These are phyloP conservation scores for Erethizon dorsatum DNA, from an alignment of 2,797 vertebrate species.

Conservation along the genomic window DNA sequence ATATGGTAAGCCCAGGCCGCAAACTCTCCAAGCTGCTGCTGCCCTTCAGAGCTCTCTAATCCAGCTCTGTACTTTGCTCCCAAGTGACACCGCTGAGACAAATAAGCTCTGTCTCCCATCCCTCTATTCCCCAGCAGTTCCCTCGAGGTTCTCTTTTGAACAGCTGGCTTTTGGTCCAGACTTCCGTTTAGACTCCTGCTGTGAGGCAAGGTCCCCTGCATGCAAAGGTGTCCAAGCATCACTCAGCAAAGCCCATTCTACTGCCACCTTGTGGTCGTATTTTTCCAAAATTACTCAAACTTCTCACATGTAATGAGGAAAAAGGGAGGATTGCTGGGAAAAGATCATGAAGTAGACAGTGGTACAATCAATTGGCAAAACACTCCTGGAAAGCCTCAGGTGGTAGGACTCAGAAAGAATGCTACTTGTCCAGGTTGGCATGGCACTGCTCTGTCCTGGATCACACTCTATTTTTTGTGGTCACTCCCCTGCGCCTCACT, in stretches of 20 bases:
- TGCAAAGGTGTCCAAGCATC: neutral
- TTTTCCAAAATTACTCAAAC: neutral
- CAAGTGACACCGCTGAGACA: neutral
- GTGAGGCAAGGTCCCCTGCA: neutral
- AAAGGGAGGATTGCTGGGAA: neutral
- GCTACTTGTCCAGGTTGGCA: neutral
- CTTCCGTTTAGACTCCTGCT: neutral
- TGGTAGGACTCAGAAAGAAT: neutral
- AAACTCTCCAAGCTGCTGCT: neutral
- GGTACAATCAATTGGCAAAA: neutral
- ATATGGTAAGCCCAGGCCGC: neutral
- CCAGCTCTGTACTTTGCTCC: neutral
- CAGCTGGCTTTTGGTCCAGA: neutral
- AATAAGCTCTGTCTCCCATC: neutral
- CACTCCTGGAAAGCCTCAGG: neutral
- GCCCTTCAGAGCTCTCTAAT: neutral
- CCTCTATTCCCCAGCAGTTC: neutral
- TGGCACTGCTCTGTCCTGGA: neutral
- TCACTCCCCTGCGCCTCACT: neutral
- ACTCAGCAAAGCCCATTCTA: neutral
- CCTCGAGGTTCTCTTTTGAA: neutral
- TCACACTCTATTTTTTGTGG: neutral
- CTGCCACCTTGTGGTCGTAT: neutral
- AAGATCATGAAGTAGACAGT: constrained; percentile 6
- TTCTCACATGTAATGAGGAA: neutral